Evolutionary conservation across 2,888 invertebrate genomes (phyloP).

Genomic region (Lissocephala sabroskyi): DNA sequence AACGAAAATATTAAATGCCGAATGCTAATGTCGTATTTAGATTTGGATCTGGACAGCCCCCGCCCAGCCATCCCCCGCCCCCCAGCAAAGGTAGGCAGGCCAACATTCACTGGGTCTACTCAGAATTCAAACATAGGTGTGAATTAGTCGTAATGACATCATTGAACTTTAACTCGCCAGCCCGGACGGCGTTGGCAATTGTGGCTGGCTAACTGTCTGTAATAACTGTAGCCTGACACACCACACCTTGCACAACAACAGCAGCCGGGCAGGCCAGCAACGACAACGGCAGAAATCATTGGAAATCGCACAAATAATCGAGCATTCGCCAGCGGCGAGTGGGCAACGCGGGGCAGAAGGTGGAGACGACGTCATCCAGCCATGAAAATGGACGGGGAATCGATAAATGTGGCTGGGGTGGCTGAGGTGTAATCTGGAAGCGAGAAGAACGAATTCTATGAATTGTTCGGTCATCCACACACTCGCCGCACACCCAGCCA

Average conservation of each 20-base stretch:
- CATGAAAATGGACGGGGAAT: too few species aligned
- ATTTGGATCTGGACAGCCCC: constrained; percentile 46
- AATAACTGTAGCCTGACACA: constrained; percentile 55
- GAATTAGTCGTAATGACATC: constrained; percentile 65
- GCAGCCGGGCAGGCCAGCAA: constrained; percentile 10
- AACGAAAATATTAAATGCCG: constrained; percentile 31
- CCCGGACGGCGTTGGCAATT: constrained; percentile 14
- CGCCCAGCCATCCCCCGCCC: too few species aligned
- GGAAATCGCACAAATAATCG: neutral
- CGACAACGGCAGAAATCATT: constrained; percentile 10
- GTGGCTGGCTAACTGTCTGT: constrained; percentile 1
- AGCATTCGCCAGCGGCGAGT: too few species aligned
- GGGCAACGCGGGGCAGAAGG: too few species aligned
- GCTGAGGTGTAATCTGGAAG: too few species aligned
- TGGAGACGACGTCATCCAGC: too few species aligned
- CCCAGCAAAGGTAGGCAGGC: too few species aligned
- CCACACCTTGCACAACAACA: constrained; percentile 45
- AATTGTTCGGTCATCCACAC: too few species aligned
- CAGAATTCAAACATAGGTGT: constrained; percentile 62
- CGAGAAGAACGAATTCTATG: too few species aligned
- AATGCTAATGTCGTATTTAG: constrained; percentile 39
- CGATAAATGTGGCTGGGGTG: too few species aligned
- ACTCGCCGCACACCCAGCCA: too few species aligned
- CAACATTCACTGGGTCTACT: too few species aligned
- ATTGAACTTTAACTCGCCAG: constrained; percentile 61